Base-by-base conservation (phyloP, 2,888 invertebrate genomes). In the Anorthoa munda region DNA sequence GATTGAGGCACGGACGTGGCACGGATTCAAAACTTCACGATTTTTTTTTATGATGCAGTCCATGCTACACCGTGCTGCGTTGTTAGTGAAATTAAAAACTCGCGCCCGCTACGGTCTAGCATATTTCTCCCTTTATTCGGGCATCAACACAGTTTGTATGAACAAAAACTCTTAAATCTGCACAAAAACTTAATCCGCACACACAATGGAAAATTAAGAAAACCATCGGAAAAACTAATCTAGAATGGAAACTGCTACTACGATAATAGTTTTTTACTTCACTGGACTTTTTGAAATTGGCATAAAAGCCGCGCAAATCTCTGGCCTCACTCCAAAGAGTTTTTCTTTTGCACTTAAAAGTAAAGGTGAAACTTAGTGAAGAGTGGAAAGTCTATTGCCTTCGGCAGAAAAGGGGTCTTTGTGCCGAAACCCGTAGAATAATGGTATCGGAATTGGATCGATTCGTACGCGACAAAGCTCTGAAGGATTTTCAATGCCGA, bases 291-390 rank as follows among this genome's bases (percentile, higher is more conserved):
- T 76, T 84, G 67, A 81, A 86, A 85, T 82, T 85, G 84, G 78
- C 78, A 81, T 81, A 82, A 87, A 81, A 76, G 75, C 83, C 69
- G 72, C 66, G 72, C 72, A 69, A 84, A 87, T 85, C 75, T 78
- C 66, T 76, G 75, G 89, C 87, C 79, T 70, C 74, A 72, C 69
- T 85, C 85, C 84, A 82, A 83, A 76, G 70, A 78, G 84, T 77
- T 83, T 87, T 89, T 88, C 88, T 88, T 90, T 89, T 88, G 86
- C 87, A 91, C 88, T 89, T 88, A 88, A 89, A 90, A 91, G 89
- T 90, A 90, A 90, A 88, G 90, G 90, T 87, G 76, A 84, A 87
- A 86, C 78, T 85, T 85, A 79, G 84, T 82, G 81, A 83, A 86
- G 67, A 70, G 68, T 73, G 78, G 72, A 89, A 90, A 88, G 90